These are phyloP conservation scores for Gerosis bhagava DNA, from an alignment of 2,888 invertebrate species.

Conservation along the genomic window DNA sequence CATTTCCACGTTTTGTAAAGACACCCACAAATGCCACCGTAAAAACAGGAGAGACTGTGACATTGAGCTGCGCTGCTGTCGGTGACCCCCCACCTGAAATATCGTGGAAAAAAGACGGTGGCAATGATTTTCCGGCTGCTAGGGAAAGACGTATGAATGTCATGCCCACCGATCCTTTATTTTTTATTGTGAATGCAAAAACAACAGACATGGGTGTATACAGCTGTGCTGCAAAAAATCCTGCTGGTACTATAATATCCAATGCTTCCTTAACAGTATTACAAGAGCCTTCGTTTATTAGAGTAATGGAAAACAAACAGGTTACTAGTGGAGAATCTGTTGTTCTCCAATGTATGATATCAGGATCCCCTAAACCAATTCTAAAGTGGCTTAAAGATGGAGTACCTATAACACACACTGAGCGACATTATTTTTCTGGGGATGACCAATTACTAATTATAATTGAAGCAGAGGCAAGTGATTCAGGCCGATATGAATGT, in stretches of 20 bases:
- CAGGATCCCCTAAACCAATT: slow-evolving; percentile 91
- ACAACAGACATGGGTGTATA: slow-evolving; percentile 95
- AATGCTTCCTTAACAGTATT: slow-evolving; percentile 93
- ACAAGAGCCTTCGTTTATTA: slow-evolving; percentile 94
- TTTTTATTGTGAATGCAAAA: slow-evolving; percentile 96
- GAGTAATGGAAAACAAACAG: slow-evolving; percentile 93
- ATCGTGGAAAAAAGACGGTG: slow-evolving; percentile 96
- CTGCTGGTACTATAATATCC: slow-evolving; percentile 92
- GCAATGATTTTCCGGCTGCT: slow-evolving; percentile 96
- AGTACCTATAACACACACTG: slow-evolving; percentile 86
- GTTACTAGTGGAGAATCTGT: slow-evolving; percentile 91
- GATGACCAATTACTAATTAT: slow-evolving; percentile 95
- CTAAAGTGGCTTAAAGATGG: slow-evolving; percentile 94
- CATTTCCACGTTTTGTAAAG: slow-evolving; percentile 93
- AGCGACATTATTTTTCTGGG: slow-evolving; percentile 93
- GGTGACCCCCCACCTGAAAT: slow-evolving; percentile 95
- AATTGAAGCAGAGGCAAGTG: slow-evolving; percentile 88
- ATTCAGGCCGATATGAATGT: slow-evolving; percentile 95
- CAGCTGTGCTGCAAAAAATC: slow-evolving; percentile 95
- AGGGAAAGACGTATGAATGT: slow-evolving; percentile 96
- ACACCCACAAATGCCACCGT: slow-evolving; percentile 93
- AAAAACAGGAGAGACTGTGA: slow-evolving; percentile 92
- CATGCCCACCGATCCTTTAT: slow-evolving; percentile 94
- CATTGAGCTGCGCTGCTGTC: slow-evolving; percentile 94
- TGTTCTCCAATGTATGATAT: slow-evolving; percentile 94